Conservation (phyloP, 2,797 vertebrate species). For the Rhynchotus rufescens region DNA sequence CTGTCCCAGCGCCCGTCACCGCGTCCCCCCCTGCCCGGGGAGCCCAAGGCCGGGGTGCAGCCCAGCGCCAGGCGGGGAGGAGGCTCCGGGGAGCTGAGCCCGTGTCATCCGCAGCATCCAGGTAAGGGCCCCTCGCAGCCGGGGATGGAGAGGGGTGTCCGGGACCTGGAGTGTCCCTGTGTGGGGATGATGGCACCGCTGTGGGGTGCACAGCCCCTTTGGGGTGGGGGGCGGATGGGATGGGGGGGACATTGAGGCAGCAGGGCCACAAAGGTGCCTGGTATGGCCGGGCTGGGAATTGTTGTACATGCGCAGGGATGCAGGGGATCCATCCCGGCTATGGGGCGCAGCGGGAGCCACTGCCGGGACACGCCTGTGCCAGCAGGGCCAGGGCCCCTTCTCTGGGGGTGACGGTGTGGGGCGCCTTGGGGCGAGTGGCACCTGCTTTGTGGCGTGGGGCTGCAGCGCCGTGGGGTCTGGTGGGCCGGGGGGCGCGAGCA, state of each 20-base stretch:
- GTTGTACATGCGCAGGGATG: background rate
- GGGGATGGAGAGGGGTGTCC: background rate
- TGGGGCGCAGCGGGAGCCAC: rapidly evolving
- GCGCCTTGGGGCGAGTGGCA: background rate
- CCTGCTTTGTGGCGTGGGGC: background rate
- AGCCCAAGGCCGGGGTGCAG: too few relatives aligned
- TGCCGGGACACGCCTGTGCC: background rate
- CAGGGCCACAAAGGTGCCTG: slow-evolving; percentile 6
- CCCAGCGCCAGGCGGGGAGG: too few relatives aligned
- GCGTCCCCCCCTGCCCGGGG: background rate
- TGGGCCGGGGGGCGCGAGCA: rapidly evolving
- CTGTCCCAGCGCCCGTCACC: too few relatives aligned
- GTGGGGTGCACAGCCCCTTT: too few relatives aligned
- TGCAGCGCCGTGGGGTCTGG: background rate
- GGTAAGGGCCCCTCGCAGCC: slow-evolving; percentile 34
- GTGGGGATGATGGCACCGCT: too few relatives aligned
- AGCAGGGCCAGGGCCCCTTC: background rate
- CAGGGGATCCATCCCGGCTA: background rate
- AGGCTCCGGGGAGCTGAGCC: too few relatives aligned
- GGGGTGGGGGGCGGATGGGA: background rate
- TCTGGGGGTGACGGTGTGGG: background rate
- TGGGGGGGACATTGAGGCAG: background rate
- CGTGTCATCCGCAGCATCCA: slow-evolving; percentile 43
- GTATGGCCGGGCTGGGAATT: too few relatives aligned
- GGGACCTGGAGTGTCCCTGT: too few relatives aligned